Percentiles rank a stretch among this genome's conserved stretches.
Conservation (phyloP, 2,888 invertebrate species). For the Leptopilina syphax region DNA sequence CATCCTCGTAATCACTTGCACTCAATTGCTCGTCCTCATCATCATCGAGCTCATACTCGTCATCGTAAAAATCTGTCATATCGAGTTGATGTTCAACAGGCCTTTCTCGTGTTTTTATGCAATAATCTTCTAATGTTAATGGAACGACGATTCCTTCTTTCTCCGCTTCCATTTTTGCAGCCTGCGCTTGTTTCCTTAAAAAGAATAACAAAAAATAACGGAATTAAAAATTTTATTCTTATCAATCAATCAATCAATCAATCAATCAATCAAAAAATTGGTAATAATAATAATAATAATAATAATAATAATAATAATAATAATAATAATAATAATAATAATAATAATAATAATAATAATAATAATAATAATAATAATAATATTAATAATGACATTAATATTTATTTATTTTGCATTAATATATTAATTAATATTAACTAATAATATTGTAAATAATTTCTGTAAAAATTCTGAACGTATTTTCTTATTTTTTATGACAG, state of each 20-base stretch:
- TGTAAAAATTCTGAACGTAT: no score
- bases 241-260: neutral
- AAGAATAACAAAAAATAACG: neutral
- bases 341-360: no score
- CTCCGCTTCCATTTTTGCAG: constrained; percentile 96
- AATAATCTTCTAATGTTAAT: constrained; percentile 98
- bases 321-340: no score
- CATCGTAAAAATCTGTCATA: constrained; percentile 97
- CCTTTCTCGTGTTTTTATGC: constrained; percentile 94
- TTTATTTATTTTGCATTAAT: no score
- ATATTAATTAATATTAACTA: no score
- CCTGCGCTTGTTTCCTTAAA: constrained; percentile 95
- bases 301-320: no score
- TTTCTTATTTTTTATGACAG: no score
- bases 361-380: no score
- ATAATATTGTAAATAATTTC: no score
- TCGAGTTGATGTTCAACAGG: constrained; percentile 90
- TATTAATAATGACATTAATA: no score
- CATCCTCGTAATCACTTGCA: constrained; percentile 86
- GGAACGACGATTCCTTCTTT: constrained; percentile 98
- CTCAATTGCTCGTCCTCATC: constrained; percentile 82
- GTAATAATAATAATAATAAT: no score
- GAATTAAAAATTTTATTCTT: no score
- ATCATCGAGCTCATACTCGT: constrained; percentile 91
- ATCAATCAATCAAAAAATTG: neutral